Percentiles rank a stretch among this genome's conserved stretches.
Conservation (phyloP, 2,888 invertebrate species). For the Ferrisia virgata region DNA sequence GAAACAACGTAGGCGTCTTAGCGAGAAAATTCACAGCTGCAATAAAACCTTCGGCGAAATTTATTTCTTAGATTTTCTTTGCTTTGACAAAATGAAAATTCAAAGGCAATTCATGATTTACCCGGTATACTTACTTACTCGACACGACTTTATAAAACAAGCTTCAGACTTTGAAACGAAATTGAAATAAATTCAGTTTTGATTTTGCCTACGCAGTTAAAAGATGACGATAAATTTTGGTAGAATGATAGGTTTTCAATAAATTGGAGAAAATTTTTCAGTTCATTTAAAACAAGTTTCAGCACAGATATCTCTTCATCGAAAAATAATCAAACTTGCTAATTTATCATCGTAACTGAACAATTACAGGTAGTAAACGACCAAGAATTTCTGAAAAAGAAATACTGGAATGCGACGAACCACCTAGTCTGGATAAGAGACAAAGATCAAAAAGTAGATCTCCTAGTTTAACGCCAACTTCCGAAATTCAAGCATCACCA, state of each 20-base stretch:
- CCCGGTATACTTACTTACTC: conserved; percentile 4
- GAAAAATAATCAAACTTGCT: background rate
- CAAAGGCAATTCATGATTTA: conserved; percentile 3
- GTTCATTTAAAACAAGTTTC: too few relatives aligned
- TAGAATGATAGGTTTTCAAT: background rate
- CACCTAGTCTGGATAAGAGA: conserved; percentile 30
- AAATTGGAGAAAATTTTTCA: too few relatives aligned
- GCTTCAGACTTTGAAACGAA: background rate
- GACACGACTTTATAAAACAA: background rate
- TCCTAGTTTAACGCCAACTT: conserved; percentile 37
- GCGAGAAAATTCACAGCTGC: background rate
- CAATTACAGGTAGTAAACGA: conserved; percentile 47
- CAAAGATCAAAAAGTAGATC: conserved; percentile 44
- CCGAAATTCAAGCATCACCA: conserved; percentile 40
- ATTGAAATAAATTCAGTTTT: background rate
- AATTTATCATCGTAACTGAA: background rate
- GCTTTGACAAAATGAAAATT: conserved; percentile 22
- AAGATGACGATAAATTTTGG: background rate
- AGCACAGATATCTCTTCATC: too few relatives aligned
- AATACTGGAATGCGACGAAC: conserved; percentile 31
- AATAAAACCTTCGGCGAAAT: background rate
- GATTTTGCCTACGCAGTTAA: background rate
- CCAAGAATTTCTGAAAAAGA: conserved; percentile 48
- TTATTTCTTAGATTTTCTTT: conserved; percentile 6
- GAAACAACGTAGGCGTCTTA: conserved; percentile 38